Percentiles rank a stretch among this genome's conserved stretches.
phyloP scores from a whole-genome alignment of 2,113 vertebrate species.

The Mixornis gularis region DNA sequence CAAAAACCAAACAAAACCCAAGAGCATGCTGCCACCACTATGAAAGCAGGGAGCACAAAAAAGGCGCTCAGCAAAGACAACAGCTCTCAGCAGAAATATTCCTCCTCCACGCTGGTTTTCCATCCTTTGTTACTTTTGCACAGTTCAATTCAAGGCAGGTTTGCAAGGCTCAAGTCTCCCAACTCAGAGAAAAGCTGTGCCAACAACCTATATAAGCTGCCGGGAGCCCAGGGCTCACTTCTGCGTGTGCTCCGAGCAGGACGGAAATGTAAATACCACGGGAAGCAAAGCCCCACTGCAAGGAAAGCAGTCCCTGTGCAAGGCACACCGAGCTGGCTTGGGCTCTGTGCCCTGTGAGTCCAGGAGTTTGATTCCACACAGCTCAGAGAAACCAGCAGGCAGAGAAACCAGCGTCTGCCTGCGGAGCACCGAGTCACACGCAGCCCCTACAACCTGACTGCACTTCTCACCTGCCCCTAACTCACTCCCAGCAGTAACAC shows the following conservation, averaged over 20 bases:
- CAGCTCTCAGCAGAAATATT: neutral
- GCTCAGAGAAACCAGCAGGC: neutral
- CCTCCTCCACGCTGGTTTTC: neutral
- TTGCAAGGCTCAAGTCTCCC: neutral
- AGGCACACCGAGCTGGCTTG: accelerated
- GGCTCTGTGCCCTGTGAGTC: neutral
- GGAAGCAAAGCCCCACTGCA: neutral
- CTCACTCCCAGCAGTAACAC: neutral
- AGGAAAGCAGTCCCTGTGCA: neutral
- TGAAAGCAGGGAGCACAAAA: neutral
- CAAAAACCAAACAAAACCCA: neutral
- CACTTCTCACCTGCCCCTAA: neutral
- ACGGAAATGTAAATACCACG: accelerated
- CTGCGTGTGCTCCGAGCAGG: neutral
- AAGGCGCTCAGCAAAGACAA: neutral
- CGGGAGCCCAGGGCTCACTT: accelerated
- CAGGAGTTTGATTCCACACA: neutral
- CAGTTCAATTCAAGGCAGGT: neutral
- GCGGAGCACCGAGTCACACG: neutral
- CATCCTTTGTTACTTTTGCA: neutral
- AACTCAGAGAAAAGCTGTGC: neutral
- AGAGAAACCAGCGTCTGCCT: neutral
- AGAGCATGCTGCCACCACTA: neutral
- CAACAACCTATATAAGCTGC: neutral
- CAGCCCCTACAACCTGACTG: neutral